Percentiles rank a stretch among this genome's conserved stretches.
phyloP scores from a whole-genome alignment of 2,113 vertebrate species.

The Myotis yumanensis region DNA sequence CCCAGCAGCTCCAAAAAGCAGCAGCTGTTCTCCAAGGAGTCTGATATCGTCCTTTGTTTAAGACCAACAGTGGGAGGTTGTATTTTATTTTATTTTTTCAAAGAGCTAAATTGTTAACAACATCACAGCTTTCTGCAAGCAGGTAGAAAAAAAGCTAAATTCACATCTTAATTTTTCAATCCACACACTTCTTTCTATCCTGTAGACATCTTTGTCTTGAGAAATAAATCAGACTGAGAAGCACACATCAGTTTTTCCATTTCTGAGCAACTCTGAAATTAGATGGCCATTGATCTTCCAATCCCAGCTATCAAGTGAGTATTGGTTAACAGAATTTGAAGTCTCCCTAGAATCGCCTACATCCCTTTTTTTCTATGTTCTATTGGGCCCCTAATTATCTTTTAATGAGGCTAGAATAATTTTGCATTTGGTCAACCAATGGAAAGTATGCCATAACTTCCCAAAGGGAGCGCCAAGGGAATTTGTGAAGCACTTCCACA shows the following conservation, averaged over 20 bases:
- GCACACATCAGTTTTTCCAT: background rate
- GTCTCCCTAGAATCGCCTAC: background rate
- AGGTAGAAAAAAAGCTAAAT: constrained; percentile 36
- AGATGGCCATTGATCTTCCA: background rate
- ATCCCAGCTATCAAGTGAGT: background rate
- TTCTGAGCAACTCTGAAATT: constrained; percentile 33
- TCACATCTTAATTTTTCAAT: background rate
- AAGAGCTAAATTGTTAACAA: constrained; percentile 44
- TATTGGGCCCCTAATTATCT: background rate
- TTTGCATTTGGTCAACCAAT: background rate
- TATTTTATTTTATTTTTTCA: constrained; percentile 31
- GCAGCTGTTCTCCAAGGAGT: constrained; percentile 68
- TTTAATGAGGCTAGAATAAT: constrained; percentile 14
- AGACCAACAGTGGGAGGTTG: constrained; percentile 45
- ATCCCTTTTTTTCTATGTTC: background rate
- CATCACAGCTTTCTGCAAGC: constrained; percentile 13
- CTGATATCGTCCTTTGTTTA: constrained; percentile 59
- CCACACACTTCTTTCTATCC: background rate
- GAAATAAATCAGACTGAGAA: constrained; percentile 32
- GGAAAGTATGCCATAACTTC: background rate
- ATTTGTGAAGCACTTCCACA: background rate
- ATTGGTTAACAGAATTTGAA: background rate
- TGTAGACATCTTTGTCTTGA: background rate
- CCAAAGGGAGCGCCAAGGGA: background rate
- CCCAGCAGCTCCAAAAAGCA: constrained; percentile 15